These are phyloP conservation scores for Tinamus guttatus DNA, from an alignment of 2,113 vertebrate genomes.

Conservation along the genomic window DNA sequence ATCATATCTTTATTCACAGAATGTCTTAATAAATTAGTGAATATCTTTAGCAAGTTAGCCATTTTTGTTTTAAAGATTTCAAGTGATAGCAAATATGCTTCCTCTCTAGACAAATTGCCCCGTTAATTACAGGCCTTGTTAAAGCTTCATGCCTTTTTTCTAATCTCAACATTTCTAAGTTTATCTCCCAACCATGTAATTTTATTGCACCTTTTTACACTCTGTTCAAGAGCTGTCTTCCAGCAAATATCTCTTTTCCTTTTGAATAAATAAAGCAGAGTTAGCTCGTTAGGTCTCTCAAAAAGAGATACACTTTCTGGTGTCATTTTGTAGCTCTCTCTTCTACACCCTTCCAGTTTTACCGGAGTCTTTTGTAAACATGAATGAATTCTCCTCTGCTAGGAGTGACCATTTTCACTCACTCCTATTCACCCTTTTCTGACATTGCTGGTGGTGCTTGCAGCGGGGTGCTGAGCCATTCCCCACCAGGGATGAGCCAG, in stretches of 20 bases:
- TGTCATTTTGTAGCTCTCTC: background rate
- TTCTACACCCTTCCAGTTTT: background rate
- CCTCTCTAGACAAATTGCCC: background rate
- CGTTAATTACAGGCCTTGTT: background rate
- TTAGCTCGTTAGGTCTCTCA: background rate
- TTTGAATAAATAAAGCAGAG: background rate
- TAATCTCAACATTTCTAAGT: background rate
- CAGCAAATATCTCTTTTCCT: background rate
- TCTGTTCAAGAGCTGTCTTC: background rate
- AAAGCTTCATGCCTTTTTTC: background rate
- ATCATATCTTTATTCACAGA: background rate
- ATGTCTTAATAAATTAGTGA: background rate
- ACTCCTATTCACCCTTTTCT: background rate
- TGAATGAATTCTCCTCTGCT: background rate
- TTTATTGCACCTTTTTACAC: background rate
- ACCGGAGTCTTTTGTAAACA: background rate
- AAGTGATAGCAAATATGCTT: background rate
- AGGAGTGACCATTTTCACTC: background rate
- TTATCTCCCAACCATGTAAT: background rate
- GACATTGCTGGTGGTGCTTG: background rate
- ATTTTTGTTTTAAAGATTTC: background rate
- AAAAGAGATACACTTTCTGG: background rate
- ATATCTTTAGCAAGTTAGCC: background rate
- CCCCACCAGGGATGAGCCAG: accelerated
- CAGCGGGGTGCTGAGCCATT: background rate